Base-by-base conservation (phyloP, 2,113 vertebrate genomes). In the Pan paniscus region DNA sequence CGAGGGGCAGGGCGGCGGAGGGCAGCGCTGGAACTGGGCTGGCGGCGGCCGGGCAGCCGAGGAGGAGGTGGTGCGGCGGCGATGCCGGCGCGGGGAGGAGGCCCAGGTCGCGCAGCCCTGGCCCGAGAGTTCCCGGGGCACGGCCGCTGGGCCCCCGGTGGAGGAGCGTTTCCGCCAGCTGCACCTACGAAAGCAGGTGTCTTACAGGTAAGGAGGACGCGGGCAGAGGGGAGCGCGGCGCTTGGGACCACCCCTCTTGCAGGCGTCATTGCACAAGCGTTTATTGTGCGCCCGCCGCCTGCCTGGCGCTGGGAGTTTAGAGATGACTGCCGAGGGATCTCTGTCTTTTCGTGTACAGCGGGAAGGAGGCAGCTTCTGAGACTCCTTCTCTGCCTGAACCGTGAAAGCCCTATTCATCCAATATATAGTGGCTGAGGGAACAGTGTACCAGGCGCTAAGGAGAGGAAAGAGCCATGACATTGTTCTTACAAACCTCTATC, bases 131-230 rank as follows among this genome's bases (percentile, higher is more conserved):
- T 32, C 93, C 50, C 70, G 92, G 30, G 92, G 90, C 73, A 18
- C 76, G 80, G 90, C 93, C 48, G 5, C 94, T 0, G 89, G 61
- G 70, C 48, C 96, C 95, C 97, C 98, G 48, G 96, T 99, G 97
- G 99, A 99, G 92, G 98, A 98, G 67, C 99, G 99, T 90, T 99
- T 99, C 96, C 87, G 97, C 79, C 99, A 99, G 80, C 98, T 99
- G 96, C 98, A 98, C 97, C 98, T 99, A 97, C 98, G 98, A 95
- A 99, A 99, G 97, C 99, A 99, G 98, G 99, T 99, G 97, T 99
- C 99, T 14, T 99, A 99, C 99, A 99, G 99, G 99, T 99, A 99
- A 98, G 98, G 93, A 61, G 87, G 73, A 27, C 3, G 59, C 78
- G 87, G 78, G 11, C 16, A 2, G 57, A 14, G 89, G 96, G 72